These are phyloP conservation scores for Cyrtorhinus lividipennis DNA, from an alignment of 1,140 invertebrate species.

Conservation along the genomic window DNA sequence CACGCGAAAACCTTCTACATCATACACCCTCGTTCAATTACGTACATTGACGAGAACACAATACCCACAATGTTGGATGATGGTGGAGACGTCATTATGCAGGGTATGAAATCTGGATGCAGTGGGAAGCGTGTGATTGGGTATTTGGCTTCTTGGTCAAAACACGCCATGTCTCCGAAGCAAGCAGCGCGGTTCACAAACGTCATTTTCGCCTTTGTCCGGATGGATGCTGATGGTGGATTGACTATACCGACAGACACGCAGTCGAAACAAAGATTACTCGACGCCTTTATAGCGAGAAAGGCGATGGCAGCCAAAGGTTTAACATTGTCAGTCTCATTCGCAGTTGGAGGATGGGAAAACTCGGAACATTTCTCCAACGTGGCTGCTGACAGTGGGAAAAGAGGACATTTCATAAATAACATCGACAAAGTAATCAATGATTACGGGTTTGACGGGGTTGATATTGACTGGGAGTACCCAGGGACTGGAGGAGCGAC, in stretches of 20 bases:
- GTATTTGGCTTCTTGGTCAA: slow-evolving; percentile 22
- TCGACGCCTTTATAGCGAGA: slow-evolving; percentile 10
- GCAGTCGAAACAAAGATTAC: slow-evolving; percentile 15
- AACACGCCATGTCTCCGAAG: slow-evolving; percentile 9
- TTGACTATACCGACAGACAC: slow-evolving; percentile 9
- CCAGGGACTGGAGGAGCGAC: slow-evolving; percentile 31
- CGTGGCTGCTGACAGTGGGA: slow-evolving; percentile 33
- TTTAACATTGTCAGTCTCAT: slow-evolving; percentile 35
- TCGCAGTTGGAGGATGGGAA: slow-evolving; percentile 38
- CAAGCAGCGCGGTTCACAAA: slow-evolving; percentile 19
- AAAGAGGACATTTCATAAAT: slow-evolving; percentile 40
- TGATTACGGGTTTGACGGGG: slow-evolving; percentile 42
- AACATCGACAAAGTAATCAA: slow-evolving; percentile 39
- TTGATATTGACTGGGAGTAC: slow-evolving; percentile 46
- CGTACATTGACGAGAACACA: neutral
- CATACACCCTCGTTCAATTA: neutral
- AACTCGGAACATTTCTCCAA: slow-evolving; percentile 35
- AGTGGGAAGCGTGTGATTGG: slow-evolving; percentile 21
- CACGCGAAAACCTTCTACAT: neutral
- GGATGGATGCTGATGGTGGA: slow-evolving; percentile 19
- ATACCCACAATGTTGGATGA: neutral
- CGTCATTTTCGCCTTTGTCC: slow-evolving; percentile 23
- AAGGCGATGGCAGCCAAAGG: slow-evolving; percentile 6
- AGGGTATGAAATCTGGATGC: slow-evolving; percentile 9
- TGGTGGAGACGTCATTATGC: neutral